Percentiles rank a stretch among this genome's conserved stretches.
Evolutionary conservation across 2,797 vertebrate species (phyloP).

Genomic region (Schizothorax lantsangensis): DNA sequence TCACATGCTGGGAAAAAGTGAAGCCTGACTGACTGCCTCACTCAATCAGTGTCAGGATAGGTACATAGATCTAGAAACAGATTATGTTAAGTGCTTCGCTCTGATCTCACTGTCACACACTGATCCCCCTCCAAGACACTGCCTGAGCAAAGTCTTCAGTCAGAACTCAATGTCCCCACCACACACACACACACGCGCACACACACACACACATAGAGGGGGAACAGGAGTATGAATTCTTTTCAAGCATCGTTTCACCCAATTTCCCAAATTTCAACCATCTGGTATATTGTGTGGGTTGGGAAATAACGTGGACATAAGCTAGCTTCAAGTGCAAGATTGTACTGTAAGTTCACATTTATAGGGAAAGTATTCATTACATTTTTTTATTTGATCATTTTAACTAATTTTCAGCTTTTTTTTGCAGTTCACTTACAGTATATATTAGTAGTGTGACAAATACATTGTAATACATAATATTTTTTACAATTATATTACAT

Average conservation of each 20-base stretch:
- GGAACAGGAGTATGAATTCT: background rate
- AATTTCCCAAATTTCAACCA: constrained; percentile 33
- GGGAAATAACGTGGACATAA: background rate
- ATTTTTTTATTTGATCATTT: background rate
- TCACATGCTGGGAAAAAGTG: constrained; percentile 19
- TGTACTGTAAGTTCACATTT: background rate
- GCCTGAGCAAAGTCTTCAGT: constrained; percentile 21
- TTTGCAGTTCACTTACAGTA: background rate
- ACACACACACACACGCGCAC: background rate
- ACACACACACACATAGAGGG: background rate
- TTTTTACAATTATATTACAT: too few species aligned
- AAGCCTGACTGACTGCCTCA: constrained; percentile 21
- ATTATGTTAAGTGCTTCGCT: constrained; percentile 30
- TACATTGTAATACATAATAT: background rate
- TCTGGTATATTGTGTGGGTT: constrained; percentile 2
- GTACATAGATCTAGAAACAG: constrained; percentile 37
- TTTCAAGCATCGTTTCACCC: constrained; percentile 22
- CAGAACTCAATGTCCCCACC: background rate
- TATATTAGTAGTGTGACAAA: too few species aligned
- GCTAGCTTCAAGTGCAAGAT: background rate
- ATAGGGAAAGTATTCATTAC: background rate
- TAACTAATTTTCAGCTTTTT: background rate
- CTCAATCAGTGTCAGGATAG: constrained; percentile 23
- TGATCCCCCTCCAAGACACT: constrained; percentile 5
- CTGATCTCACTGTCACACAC: constrained; percentile 28